Evolutionary conservation across 2,113 vertebrate genomes (phyloP).

Genomic region (Phasianus colchicus): DNA sequence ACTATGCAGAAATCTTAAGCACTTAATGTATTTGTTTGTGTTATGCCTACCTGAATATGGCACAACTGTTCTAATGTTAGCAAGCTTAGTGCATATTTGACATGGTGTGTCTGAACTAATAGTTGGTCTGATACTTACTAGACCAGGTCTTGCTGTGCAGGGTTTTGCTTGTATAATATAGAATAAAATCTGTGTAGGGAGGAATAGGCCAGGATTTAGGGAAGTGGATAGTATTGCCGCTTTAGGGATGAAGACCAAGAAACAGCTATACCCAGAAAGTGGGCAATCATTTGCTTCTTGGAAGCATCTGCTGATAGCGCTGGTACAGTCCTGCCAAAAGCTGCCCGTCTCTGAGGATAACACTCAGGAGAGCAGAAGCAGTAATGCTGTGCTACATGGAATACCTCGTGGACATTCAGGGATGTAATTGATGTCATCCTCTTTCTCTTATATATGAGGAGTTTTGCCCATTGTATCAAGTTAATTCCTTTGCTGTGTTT

Average conservation of each 20-base stretch:
- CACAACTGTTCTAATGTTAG: neutral
- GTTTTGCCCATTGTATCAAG: neutral
- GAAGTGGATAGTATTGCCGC: neutral
- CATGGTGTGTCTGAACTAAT: neutral
- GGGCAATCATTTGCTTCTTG: neutral
- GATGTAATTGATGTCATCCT: slow-evolving; percentile 31
- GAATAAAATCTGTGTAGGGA: neutral
- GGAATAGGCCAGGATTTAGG: neutral
- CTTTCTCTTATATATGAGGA: neutral
- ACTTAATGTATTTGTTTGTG: neutral
- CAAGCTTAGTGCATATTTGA: neutral
- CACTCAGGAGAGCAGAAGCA: slow-evolving; percentile 2
- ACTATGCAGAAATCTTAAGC: slow-evolving; percentile 8
- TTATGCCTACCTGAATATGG: neutral
- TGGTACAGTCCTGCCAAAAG: neutral
- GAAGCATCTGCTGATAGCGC: neutral
- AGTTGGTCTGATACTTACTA: neutral
- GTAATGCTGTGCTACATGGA: slow-evolving; percentile 16
- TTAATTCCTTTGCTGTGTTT: neutral
- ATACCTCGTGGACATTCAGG: slow-evolving; percentile 60
- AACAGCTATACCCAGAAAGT: neutral
- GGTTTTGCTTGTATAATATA: neutral
- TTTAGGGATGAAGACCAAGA: neutral
- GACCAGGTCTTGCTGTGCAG: neutral
- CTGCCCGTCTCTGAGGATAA: neutral